Percentiles rank a stretch among this genome's conserved stretches.
phyloP scores from a whole-genome alignment of 2,888 invertebrate genomes.

The Chaetogeoica ovagalla region DNA sequence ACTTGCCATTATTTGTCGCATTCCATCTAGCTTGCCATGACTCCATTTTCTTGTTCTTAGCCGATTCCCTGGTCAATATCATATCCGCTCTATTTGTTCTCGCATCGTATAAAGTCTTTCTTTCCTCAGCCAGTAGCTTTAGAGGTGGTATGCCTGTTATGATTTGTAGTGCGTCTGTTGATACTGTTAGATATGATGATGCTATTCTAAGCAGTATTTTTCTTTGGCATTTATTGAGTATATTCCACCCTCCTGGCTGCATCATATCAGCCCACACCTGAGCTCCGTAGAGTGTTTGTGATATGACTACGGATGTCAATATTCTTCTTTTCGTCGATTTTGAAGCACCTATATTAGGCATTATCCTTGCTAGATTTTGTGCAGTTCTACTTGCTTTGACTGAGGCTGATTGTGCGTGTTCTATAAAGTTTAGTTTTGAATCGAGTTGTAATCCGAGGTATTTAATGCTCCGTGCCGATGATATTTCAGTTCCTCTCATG shows the following conservation, averaged over 20 bases:
- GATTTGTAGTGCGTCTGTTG: too few relatives aligned
- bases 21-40: not conserved
- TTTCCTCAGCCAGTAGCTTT: not conserved
- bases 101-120: not conserved
- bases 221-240: not conserved
- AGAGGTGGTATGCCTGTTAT: not conserved
- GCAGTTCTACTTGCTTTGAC: not conserved
- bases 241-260: not conserved
- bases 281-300: not conserved
- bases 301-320: not conserved
- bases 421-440: not conserved
- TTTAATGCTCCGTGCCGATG: not conserved
- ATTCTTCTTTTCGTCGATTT: not conserved
- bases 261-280: not conserved
- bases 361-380: not conserved
- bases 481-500: not conserved
- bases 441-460: not conserved
- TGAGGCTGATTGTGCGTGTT: not conserved
- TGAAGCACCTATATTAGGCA: not conserved
- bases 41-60: too few relatives aligned
- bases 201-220: not conserved
- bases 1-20: too few relatives aligned
- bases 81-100: too few relatives aligned
- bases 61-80: too few relatives aligned
- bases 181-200: slow-evolving; percentile 6